phyloP scores from a whole-genome alignment of 2,888 invertebrate species.

The Amiota mariae region DNA sequence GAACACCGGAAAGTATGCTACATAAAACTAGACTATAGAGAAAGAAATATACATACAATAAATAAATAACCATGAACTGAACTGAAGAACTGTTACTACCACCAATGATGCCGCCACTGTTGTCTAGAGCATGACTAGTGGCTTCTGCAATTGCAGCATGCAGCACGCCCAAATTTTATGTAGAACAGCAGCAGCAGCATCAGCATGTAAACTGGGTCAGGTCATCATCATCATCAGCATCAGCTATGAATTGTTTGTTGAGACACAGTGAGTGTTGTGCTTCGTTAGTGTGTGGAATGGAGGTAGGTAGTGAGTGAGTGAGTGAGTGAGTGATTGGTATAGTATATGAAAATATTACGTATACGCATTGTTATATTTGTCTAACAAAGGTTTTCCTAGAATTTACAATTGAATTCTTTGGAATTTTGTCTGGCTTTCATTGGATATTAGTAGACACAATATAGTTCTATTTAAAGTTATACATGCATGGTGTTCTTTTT shows the following conservation, averaged over 20 bases:
- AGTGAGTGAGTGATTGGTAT: too few relatives aligned
- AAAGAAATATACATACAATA: constrained; percentile 24
- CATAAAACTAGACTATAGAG: not conserved
- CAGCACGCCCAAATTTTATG: constrained; percentile 56
- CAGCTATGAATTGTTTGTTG: not conserved
- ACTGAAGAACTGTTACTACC: constrained; percentile 18
- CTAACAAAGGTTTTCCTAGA: not conserved
- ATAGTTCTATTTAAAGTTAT: too few relatives aligned
- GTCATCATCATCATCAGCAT: constrained; percentile 44
- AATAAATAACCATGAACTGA: constrained; percentile 58
- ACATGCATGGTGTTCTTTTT: too few relatives aligned
- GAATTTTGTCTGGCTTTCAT: too few relatives aligned
- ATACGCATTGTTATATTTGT: constrained; percentile 17
- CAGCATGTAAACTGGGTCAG: constrained; percentile 58
- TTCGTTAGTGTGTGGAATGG: too few relatives aligned
- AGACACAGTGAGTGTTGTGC: not conserved
- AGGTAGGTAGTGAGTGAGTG: too few relatives aligned
- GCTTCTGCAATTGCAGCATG: constrained; percentile 45
- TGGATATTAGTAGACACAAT: too few relatives aligned
- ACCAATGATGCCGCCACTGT: not conserved
- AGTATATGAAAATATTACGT: constrained; percentile 13
- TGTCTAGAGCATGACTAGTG: constrained; percentile 41
- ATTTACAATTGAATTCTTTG: too few relatives aligned
- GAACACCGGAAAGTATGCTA: constrained; percentile 5
- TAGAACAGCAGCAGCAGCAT: not conserved